Percentiles rank a stretch among this genome's conserved stretches.
Evolutionary conservation across 2,888 invertebrate genomes (phyloP).

Genomic region (Atrina japonica): DNA sequence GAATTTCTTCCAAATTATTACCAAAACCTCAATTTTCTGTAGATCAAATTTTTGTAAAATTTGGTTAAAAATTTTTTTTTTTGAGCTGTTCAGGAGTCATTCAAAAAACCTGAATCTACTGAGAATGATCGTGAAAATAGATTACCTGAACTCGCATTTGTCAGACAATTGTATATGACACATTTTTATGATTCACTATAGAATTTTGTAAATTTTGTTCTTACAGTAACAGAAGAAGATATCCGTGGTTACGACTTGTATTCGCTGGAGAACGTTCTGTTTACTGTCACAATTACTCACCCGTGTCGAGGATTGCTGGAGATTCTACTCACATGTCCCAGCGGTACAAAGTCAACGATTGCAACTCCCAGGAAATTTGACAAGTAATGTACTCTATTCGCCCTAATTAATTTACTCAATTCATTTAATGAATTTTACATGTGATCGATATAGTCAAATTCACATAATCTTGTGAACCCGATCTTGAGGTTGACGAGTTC

Average conservation of each 20-base stretch:
- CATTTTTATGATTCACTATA: not conserved
- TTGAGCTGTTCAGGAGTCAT: no score
- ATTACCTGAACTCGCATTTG: no score
- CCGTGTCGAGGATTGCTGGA: constrained; percentile 73
- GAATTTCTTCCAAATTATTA: no score
- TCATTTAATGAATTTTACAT: no score
- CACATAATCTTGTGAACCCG: no score
- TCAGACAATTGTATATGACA: not conserved
- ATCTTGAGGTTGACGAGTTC: no score
- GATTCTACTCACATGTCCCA: constrained; percentile 73
- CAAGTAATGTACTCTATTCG: constrained; percentile 60
- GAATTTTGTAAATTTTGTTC: not conserved
- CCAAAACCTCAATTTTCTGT: no score
- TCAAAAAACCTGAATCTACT: no score
- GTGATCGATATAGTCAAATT: no score
- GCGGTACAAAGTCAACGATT: constrained; percentile 74
- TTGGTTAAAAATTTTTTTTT: no score
- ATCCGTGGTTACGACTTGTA: constrained; percentile 70
- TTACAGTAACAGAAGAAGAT: constrained; percentile 66
- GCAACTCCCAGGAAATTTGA: constrained; percentile 72
- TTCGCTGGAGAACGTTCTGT: constrained; percentile 77
- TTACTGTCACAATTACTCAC: constrained; percentile 73
- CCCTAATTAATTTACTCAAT: not conserved
- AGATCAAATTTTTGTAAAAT: no score
- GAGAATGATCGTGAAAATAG: no score